Conservation (phyloP, 92 coral and sea anemone genomes). For the Actinostola sp. region DNA sequence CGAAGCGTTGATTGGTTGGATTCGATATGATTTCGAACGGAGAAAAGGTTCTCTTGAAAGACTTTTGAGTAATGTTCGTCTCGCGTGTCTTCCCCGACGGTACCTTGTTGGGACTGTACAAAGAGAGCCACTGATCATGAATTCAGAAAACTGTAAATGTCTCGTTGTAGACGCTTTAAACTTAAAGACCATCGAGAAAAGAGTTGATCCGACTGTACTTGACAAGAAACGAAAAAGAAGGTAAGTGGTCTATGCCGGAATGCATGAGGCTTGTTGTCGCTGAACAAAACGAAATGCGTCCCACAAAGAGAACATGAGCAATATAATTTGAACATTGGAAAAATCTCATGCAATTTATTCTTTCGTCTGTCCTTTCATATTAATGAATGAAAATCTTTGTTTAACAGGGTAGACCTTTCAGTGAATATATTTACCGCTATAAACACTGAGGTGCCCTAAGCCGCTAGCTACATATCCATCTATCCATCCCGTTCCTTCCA, state of each 20-base stretch:
- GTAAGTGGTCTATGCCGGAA: no score
- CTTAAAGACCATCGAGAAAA: conserved; percentile 61
- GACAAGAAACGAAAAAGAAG: conserved; percentile 67
- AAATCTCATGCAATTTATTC: background rate
- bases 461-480: no score
- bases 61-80: conserved; percentile 70
- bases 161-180: conserved; percentile 78
- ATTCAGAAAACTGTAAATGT: conserved; percentile 62
- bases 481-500: no score
- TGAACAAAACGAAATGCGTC: no score
- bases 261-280: no score
- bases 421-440: no score
- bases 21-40: conserved; percentile 60
- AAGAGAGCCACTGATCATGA: conserved; percentile 71
- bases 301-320: background rate
- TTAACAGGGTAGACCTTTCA: no score
- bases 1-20: conserved; percentile 76
- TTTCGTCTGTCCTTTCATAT: background rate
- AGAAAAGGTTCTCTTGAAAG: conserved; percentile 56
- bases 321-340: background rate
- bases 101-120: conserved; percentile 69
- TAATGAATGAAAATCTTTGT: background rate
- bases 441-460: no score
- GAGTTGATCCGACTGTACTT: conserved; percentile 45
- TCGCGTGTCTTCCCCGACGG: conserved; percentile 71